Evolutionary conservation across 2,797 vertebrate genomes (phyloP).

Genomic region (Sebastes flavidus): DNA sequence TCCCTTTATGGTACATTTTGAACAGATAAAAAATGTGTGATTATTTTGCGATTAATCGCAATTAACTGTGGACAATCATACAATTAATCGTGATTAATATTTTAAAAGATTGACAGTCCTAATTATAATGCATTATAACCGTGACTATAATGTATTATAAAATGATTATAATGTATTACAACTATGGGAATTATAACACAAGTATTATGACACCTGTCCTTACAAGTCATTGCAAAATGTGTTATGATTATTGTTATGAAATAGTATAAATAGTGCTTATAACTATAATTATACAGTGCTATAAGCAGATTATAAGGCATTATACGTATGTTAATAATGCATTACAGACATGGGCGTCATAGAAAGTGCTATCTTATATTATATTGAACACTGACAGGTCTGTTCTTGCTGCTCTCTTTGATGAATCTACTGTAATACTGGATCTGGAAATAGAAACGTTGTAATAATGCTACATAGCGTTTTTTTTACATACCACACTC

Average conservation of each 20-base stretch:
- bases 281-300: not conserved
- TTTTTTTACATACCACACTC: slow-evolving; percentile 89
- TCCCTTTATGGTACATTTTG: too few species aligned
- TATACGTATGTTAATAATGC: not conserved
- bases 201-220: not conserved
- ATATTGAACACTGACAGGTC: not conserved
- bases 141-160: not conserved
- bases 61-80: too few species aligned
- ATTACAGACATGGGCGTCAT: not conserved
- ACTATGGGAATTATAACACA: not conserved
- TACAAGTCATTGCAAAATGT: not conserved
- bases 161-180: not conserved
- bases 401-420: not conserved
- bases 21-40: too few species aligned
- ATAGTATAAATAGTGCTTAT: not conserved
- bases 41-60: too few species aligned
- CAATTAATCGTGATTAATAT: too few species aligned
- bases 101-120: too few species aligned
- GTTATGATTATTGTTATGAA: not conserved
- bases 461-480: not conserved
- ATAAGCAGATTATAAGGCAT: not conserved
- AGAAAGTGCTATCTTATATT: not conserved
- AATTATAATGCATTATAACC: not conserved
- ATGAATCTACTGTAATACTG: not conserved
- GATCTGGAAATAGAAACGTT: not conserved